Base-by-base conservation (phyloP, 2,113 vertebrate genomes). In the Oreochromis aureus region DNA sequence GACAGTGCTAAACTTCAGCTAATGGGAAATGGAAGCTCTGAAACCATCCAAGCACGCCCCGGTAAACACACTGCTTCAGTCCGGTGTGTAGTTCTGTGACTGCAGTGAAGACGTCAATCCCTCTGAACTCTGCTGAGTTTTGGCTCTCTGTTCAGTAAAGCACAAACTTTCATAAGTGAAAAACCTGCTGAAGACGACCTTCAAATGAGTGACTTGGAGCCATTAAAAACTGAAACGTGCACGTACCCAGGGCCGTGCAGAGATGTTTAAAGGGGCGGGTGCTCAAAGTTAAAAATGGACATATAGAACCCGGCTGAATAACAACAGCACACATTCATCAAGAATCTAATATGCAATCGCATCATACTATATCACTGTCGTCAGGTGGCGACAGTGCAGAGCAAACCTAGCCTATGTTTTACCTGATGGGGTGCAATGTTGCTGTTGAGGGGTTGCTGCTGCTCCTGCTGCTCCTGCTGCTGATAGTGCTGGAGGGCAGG, bases 211-310 rank as follows among this genome's bases (percentile, higher is more conserved):
- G 12, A 61, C 5, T 4, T 61, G 15, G 58, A 61, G 15, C 58
- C 30, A 61, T 61, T 16, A 44, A 22, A 44, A 44, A 71, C 66
- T 15, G 15, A 61, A 61, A 61, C 0, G 9, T 61, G 58, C 8
- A 18, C 0, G 0, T 0, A 34, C 30, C 0, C 0, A 61, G 58
- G 1, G 58, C 16, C 1, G 1, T 61, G 58, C 58, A 0, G 58
- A 32, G 58, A 61, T 61, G 30, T 61, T 34, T 61, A 19, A 34
- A 61, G 58, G 30, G 30, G 8, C 5, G 8, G 32, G 16, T 19
- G 58, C 58, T 34, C 15, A 61, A 61, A 34, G 30, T 59, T 59
- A 61, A 61, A 56, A 56, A 32, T 30, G 30, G 16, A 8, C 58
- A 61, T 18, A 32, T 1, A 2, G 58, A 59, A 59, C 27, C 27